Evolutionary conservation across 2,888 invertebrate species (phyloP), one percentile per base, ranked within the genome.

Genomic region (Caenorhabditis virilis): DNA sequence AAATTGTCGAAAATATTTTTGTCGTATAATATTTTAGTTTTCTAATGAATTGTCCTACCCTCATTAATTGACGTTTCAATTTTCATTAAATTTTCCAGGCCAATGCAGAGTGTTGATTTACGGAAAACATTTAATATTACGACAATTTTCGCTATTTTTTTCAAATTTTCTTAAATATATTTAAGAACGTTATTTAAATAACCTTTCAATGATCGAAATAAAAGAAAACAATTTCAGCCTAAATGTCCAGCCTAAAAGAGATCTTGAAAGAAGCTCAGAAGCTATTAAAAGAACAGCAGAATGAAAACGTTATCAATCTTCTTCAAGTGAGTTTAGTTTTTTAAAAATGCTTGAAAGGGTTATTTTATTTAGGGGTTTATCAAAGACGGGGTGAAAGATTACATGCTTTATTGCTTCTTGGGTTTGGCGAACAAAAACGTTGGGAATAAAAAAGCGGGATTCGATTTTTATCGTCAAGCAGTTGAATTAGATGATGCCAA

Each of bases 351-450:
- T 20, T 16, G 52, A 26, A 62, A 67, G 20, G 30, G 6, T n/a
- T n/a, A n/a, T 30, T 30, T 30, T 13, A 20, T 42, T 15, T 23
- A 75, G 74, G 48, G 48, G 6, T 27, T 55, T 39, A 35, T 53
- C 0, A 60, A 69, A 27, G 47, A 33, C 13, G 67, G 54, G 2
- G 46, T 38, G 2, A 39, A 59, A 18, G 67, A 72, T 33, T 72
- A 70, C 42, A 48, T 63, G 27, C 45, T 61, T 1, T 55, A 59
- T 35, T 69, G 63, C 26, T 67, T 60, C 36, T 49, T 54, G 9
- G 74, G 67, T 16, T 50, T 72, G 2, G 70, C 70, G 11, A 48
- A 66, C 43, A 41, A 66, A 9, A 71, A 71, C 42, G 39, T 41
- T 1, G 41, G 46, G 2, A 27, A 73, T 16, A 56, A 45, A 26